Base-by-base conservation (phyloP, 2,888 invertebrate genomes). In the Mystacides longicornis region DNA sequence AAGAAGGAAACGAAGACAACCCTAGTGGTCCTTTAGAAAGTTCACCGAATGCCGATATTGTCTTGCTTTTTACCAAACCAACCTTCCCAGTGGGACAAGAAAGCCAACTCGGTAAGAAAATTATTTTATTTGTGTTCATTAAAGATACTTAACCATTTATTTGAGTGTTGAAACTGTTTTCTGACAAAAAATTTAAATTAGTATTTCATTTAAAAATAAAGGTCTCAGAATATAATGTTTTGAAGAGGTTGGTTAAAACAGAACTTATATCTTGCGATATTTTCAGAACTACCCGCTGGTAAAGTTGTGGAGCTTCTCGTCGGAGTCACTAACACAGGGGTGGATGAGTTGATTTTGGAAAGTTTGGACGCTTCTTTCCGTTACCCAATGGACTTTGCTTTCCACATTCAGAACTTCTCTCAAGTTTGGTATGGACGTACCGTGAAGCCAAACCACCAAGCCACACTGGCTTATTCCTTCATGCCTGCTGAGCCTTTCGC, bases 301-400 rank as follows among this genome's bases (percentile, higher is more conserved):
- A 83, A 85, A 66, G 83, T 93, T 48, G 95, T 96, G 0, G 94
- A 96, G 71, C 92, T 97, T 72, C 78, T 99, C 1, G 92, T 99
- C 60, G 97, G 98, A 20, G 97, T 99, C 75, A 83, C 86, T 53
- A 99, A 99, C 79, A 93, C 92, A 68, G 99, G 97, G 49, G 81
- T 86, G 57, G 85, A 88, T 64, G 93, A 96, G 64, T 96, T 97
- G 67, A 73, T 89, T 21, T 83, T 99, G 20, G 96, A 99, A 69
- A 86, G 89, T 4, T 81, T 98, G 68, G 98, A 98, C 67, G 96
- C 97, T 0, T 97, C 98, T 0, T 97, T 99, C 85, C 87, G 97
- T 64, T 99, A 98, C 69, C 97, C 98, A 7, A 92, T 96, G 89
- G 98, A 99, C 74, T 99, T 93, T 76, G 93, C 88, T 64, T 99